Evolutionary conservation across 1,140 invertebrate genomes (phyloP).

Genomic region (Hestina assimilis): DNA sequence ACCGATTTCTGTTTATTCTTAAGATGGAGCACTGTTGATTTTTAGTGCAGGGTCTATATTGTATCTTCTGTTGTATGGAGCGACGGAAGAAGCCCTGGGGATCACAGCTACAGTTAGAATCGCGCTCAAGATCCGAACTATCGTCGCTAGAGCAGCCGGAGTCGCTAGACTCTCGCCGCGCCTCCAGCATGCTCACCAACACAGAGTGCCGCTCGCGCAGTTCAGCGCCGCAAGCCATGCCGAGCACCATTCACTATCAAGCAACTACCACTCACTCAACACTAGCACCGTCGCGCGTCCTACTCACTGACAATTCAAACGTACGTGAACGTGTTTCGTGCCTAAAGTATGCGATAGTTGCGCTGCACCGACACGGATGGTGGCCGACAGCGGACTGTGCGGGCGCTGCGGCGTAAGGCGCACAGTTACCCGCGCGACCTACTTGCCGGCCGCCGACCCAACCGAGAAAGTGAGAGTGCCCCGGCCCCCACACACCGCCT

Average conservation of each 20-base stretch:
- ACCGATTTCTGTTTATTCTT: constrained; percentile 97
- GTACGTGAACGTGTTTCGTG: constrained; percentile 12
- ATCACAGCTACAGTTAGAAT: constrained; percentile 80
- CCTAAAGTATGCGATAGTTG: constrained; percentile 25
- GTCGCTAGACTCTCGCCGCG: constrained; percentile 74
- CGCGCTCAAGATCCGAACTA: constrained; percentile 62
- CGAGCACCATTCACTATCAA: constrained; percentile 61
- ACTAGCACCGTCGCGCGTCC: constrained; percentile 50
- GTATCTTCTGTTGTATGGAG: constrained; percentile 98
- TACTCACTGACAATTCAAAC: constrained; percentile 33
- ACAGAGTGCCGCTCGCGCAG: constrained; percentile 74
- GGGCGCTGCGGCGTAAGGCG: constrained; percentile 72
- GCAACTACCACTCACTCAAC: constrained; percentile 42
- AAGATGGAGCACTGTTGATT: constrained; percentile 98
- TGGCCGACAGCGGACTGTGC: constrained; percentile 69
- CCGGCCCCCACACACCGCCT: constrained; percentile 39
- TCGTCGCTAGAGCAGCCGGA: constrained; percentile 82
- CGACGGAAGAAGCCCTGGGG: constrained; percentile 91
- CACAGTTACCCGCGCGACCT: constrained; percentile 81
- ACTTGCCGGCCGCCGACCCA: constrained; percentile 82
- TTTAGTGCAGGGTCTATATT: constrained; percentile 98
- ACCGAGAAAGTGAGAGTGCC: constrained; percentile 82
- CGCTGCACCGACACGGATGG: constrained; percentile 62
- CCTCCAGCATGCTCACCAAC: constrained; percentile 78
- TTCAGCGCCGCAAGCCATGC: constrained; percentile 67